Conservation (phyloP, 2,888 invertebrate species). For the Acleris holmiana region DNA sequence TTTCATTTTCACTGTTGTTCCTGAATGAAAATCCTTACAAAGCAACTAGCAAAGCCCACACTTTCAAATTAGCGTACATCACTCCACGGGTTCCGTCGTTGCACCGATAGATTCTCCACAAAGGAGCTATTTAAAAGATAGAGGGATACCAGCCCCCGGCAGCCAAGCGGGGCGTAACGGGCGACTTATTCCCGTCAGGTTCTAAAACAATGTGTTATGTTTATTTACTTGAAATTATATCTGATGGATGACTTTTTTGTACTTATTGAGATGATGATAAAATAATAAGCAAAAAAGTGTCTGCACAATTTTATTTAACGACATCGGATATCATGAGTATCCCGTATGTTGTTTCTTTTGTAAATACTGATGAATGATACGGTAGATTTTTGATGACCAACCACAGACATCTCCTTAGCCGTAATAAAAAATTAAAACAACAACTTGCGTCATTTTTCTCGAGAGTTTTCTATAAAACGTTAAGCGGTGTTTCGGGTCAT, state of each 20-base stretch:
- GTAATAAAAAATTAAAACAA: too few relatives aligned
- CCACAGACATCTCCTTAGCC: too few relatives aligned
- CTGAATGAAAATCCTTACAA: background rate
- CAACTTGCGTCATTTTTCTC: constrained; percentile 12
- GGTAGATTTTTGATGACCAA: too few relatives aligned
- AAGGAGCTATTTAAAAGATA: constrained; percentile 66
- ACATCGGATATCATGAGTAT: too few relatives aligned
- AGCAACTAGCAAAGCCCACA: background rate
- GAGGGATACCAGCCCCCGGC: constrained; percentile 49
- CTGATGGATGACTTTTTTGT: too few relatives aligned
- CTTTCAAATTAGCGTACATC: constrained; percentile 3
- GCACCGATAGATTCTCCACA: constrained; percentile 56
- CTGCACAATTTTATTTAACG: too few relatives aligned
- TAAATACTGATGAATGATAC: too few relatives aligned
- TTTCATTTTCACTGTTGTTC: too few relatives aligned
- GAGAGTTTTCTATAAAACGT: constrained; percentile 13
- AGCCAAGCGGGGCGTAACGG: constrained; percentile 47
- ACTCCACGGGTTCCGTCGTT: constrained; percentile 45
- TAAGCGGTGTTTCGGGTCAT: constrained; percentile 38
- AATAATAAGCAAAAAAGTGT: too few relatives aligned
- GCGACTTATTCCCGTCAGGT: constrained; percentile 44
- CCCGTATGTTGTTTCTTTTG: too few relatives aligned
- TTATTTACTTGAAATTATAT: constrained; percentile 2
- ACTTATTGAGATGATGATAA: too few relatives aligned
- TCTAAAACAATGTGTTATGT: constrained; percentile 30